A percentile compares a stretch with the other conserved stretches of the same genome.
Conservation (phyloP, 2,113 vertebrate species). For the Acrocephalus kingi region DNA sequence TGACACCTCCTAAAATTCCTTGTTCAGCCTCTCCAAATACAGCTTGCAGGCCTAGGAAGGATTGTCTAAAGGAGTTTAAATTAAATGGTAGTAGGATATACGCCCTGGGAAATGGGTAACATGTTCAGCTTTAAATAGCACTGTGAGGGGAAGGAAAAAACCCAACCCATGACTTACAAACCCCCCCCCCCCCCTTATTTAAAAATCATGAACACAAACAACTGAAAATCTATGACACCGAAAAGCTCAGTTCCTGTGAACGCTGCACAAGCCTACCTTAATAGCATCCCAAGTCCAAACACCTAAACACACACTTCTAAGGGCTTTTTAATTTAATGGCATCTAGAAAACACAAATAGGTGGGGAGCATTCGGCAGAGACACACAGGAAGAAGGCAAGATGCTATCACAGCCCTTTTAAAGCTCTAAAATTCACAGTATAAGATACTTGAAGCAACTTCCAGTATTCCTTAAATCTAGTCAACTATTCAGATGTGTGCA, state of each 20-base stretch:
- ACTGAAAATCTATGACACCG: slow-evolving; percentile 26
- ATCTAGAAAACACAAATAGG: slow-evolving; percentile 7
- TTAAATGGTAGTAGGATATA: neutral
- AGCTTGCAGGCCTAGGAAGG: neutral
- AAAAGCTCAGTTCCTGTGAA: neutral
- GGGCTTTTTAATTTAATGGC: slow-evolving; percentile 28
- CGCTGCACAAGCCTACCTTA: slow-evolving; percentile 24
- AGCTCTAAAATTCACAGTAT: slow-evolving; percentile 77
- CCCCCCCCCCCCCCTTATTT: neutral
- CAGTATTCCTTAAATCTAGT: slow-evolving; percentile 61
- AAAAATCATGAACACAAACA: slow-evolving; percentile 47
- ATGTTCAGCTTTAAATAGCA: slow-evolving; percentile 28
- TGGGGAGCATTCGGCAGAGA: neutral
- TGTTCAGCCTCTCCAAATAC: neutral
- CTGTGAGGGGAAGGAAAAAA: neutral
- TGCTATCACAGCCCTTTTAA: slow-evolving; percentile 60
- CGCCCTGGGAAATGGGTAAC: neutral
- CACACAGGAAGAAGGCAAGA: neutral
- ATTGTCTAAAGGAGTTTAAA: neutral
- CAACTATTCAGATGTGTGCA: slow-evolving; percentile 17
- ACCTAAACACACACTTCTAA: slow-evolving; percentile 36
- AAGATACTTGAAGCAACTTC: slow-evolving; percentile 66
- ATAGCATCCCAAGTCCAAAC: slow-evolving; percentile 17
- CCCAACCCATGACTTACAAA: neutral
- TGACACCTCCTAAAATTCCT: neutral